Conservation (phyloP, 1,140 invertebrate species). For the Brachystomella parvula region DNA sequence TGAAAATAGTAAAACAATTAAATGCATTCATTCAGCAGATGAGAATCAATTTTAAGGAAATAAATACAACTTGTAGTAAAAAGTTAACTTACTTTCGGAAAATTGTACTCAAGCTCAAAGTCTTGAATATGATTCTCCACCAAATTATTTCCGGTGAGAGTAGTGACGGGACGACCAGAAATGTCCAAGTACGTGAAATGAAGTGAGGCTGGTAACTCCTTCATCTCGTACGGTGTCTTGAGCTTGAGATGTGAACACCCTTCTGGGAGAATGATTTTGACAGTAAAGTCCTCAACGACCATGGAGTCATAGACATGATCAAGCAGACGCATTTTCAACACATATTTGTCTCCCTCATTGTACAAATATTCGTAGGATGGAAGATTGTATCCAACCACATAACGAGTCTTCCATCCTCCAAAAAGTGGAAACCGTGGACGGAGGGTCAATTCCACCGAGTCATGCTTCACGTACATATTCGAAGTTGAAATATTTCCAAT, state of each 20-base stretch:
- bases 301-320: conserved; percentile 97
- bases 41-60: conserved; percentile 10
- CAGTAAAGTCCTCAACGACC: conserved; percentile 79
- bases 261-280: conserved; percentile 92
- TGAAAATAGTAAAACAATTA: neutral
- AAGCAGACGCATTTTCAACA: conserved; percentile 81
- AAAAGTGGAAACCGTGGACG: conserved; percentile 93
- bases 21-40: neutral
- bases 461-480: conserved; percentile 73
- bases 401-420: conserved; percentile 97
- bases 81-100: conserved; percentile 54
- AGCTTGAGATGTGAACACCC: conserved; percentile 74
- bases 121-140: conserved; percentile 96
- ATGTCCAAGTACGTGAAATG: conserved; percentile 95
- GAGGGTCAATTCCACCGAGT: conserved; percentile 89
- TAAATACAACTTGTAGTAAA: neutral
- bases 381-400: conserved; percentile 93
- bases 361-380: conserved; percentile 94
- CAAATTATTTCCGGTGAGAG: conserved; percentile 75
- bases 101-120: conserved; percentile 72
- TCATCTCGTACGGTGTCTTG: conserved; percentile 71
- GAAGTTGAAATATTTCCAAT: conserved; percentile 99
- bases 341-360: conserved; percentile 61
- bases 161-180: conserved; percentile 79
- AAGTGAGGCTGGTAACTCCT: conserved; percentile 61